Percentiles rank a stretch among this genome's conserved stretches.
These are phyloP conservation scores for Drosophila bunnanda DNA, from an alignment of 2,888 invertebrate species.

Conservation along the genomic window DNA sequence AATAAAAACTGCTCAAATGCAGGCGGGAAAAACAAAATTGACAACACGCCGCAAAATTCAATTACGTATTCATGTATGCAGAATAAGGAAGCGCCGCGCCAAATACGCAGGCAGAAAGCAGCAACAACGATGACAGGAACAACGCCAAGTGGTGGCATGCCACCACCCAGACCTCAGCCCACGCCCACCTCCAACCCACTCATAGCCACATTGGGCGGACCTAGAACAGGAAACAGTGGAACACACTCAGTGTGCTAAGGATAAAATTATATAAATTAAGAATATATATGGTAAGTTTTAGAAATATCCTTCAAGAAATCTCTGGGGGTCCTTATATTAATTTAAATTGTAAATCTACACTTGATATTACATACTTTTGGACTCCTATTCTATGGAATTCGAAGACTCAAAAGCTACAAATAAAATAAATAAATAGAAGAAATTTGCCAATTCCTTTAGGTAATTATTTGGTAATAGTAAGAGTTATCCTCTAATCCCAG, in stretches of 20 bases:
- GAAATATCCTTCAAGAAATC: too few relatives aligned
- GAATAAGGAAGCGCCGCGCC: slow-evolving; percentile 72
- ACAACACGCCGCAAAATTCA: slow-evolving; percentile 79
- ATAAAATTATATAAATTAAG: neutral
- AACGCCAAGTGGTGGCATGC: slow-evolving; percentile 33
- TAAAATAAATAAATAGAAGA: neutral
- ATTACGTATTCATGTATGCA: slow-evolving; percentile 80
- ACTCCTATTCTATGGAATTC: neutral
- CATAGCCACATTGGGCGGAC: slow-evolving; percentile 18
- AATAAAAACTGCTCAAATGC: slow-evolving; percentile 49
- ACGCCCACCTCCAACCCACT: slow-evolving; percentile 7
- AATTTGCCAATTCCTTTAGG: neutral
- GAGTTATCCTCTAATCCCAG: rapidly evolving
- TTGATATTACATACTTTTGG: neutral
- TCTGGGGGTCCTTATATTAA: too few relatives aligned
- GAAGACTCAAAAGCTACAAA: neutral
- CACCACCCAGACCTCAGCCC: slow-evolving; percentile 47
- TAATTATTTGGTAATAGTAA: neutral
- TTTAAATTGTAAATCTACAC: too few relatives aligned
- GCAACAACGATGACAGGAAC: slow-evolving; percentile 30
- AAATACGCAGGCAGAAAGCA: slow-evolving; percentile 61
- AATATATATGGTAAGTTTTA: neutral
- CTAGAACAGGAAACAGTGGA: slow-evolving; percentile 6
- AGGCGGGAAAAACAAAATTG: slow-evolving; percentile 73
- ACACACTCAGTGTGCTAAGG: neutral